Conservation (phyloP, 2,113 vertebrate species). For the Pimephales promelas region DNA sequence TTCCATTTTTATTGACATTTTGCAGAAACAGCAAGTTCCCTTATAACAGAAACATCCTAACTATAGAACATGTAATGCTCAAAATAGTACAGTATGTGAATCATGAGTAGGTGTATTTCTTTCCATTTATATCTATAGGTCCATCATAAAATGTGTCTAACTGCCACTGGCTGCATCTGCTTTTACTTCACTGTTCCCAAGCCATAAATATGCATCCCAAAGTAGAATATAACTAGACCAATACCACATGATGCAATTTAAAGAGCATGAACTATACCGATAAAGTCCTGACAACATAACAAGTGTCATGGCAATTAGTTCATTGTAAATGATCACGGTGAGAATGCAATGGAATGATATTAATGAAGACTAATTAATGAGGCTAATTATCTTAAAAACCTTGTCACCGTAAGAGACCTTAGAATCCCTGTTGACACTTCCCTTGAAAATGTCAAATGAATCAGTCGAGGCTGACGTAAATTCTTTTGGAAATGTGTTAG, state of each 20-base stretch:
- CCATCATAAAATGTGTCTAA: neutral
- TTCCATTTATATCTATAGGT: constrained; percentile 5
- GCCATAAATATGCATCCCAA: neutral
- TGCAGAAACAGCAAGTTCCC: neutral
- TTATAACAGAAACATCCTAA: constrained; percentile 7
- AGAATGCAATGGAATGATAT: constrained; percentile 3
- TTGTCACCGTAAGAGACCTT: neutral
- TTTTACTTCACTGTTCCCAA: constrained; percentile 12
- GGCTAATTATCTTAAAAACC: constrained; percentile 1
- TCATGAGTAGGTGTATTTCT: constrained; percentile 35
- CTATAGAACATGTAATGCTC: constrained; percentile 9
- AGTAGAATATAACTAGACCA: constrained; percentile 2
- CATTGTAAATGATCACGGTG: neutral
- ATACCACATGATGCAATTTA: neutral
- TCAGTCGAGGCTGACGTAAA: neutral
- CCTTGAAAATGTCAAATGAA: constrained; percentile 18
- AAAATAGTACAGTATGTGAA: constrained; percentile 35
- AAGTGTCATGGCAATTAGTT: neutral
- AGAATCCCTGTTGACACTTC: neutral
- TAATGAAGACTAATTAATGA: constrained; percentile 27
- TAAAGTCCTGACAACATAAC: neutral
- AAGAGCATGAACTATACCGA: neutral
- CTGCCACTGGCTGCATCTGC: constrained; percentile 4
- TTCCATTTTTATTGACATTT: neutral
- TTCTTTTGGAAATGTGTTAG: constrained; percentile 15